Evolutionary conservation across 92 coral and sea anemone species (phyloP).

Genomic region (Blastomussa wellsi): DNA sequence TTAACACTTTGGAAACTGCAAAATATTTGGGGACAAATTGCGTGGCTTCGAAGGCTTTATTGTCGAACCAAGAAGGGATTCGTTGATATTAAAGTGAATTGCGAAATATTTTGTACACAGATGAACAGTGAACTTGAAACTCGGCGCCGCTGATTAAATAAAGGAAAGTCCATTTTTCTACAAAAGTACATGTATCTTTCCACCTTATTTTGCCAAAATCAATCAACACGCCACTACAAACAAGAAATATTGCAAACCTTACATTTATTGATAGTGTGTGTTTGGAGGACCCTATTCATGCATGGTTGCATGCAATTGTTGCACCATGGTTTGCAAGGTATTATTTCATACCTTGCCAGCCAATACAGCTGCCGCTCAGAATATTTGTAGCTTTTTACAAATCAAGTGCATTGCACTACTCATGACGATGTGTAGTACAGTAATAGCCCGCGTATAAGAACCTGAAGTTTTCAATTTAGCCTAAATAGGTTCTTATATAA

Average conservation of each 20-base stretch:
- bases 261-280: not conserved
- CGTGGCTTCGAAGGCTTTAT: not conserved
- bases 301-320: not conserved
- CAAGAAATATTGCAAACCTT: not conserved
- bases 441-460: too few relatives aligned
- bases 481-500: too few relatives aligned
- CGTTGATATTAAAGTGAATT: not conserved
- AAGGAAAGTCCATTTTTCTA: not conserved
- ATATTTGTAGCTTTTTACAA: too few relatives aligned
- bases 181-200: not conserved
- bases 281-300: not conserved
- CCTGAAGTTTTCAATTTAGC: too few relatives aligned
- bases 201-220: not conserved
- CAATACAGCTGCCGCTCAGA: not conserved
- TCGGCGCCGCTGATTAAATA: not conserved
- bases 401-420: not conserved
- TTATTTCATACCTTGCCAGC: not conserved
- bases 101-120: not conserved
- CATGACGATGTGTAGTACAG: too few relatives aligned
- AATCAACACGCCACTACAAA: not conserved
- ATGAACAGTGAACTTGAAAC: not conserved
- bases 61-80: not conserved
- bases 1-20: not conserved
- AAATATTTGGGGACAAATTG: not conserved
- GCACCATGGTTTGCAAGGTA: not conserved